Base-by-base conservation (phyloP, 2,113 vertebrate genomes). In the Pterocles orientalis region DNA sequence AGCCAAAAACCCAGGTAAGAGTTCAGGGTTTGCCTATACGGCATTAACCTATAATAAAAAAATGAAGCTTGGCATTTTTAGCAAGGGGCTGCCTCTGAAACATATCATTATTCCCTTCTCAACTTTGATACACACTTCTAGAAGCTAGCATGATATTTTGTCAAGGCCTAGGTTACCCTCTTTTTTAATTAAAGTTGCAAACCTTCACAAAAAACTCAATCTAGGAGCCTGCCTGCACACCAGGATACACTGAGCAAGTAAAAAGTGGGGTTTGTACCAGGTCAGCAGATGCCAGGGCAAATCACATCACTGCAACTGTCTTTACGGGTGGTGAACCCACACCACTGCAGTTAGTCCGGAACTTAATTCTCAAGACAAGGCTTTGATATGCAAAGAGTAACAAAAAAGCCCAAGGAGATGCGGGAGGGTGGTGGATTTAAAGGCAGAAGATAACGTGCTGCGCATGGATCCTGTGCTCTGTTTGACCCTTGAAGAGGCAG, bases 1-100 rank as follows among this genome's bases (percentile, higher is more conserved):
- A 92, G 91, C 86, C 94, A 95, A 95, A 95, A 95, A 57, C 93
- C 50, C 93, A 95, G 91, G 93, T 95, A 94, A 95, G 95, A 94
- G 91, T 95, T 95, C 84, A 89, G 57, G 24, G 73, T 91, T 94
- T 91, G 93, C 70, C 77, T 91, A 61, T 79, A 91, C 1, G 14
- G 73, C 73, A 92, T 88, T 91, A 95, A 86, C 69, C 80, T 53
- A 12, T 12, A 86, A 93, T 54, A 92, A 92, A 89, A 95, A 78
- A 96, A 81, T 0, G 12, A 39, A 92, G 94, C 9, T 8, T 76
- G 82, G 88, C 33, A 39, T 53, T 84, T 88, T 70, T 70, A 50
- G 57, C 54, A 78, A 94, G 71, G 47, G 39, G 58, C 25, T 86
- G 82, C 43, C 64, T 53, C 68, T 29, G 39, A 88, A 94, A 90